These are phyloP conservation scores for Dione vanillae DNA, from an alignment of 2,888 invertebrate genomes.

Conservation along the genomic window DNA sequence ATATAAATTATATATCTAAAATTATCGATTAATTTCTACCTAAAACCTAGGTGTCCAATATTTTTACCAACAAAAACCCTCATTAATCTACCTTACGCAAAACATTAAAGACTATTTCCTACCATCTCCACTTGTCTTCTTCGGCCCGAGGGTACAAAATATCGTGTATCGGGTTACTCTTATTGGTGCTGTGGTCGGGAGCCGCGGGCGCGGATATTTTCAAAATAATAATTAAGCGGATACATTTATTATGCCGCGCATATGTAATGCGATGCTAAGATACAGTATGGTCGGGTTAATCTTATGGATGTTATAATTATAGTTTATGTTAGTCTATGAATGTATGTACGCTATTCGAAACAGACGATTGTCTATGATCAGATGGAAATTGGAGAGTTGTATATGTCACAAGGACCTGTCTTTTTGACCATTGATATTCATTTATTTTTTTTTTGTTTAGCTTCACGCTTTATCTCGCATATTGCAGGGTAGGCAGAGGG, in stretches of 20 bases:
- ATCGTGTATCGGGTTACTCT: constrained; percentile 43
- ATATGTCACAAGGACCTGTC: too few relatives aligned
- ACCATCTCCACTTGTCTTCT: constrained; percentile 44
- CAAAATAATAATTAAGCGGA: constrained; percentile 84
- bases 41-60: not conserved
- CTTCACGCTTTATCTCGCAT: too few relatives aligned
- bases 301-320: constrained; percentile 12
- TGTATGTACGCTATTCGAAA: too few relatives aligned
- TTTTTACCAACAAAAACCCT: not conserved
- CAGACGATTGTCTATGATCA: too few relatives aligned
- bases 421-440: too few relatives aligned
- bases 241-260: constrained; percentile 81
- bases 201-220: constrained; percentile 81
- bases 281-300: constrained; percentile 47
- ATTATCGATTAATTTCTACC: not conserved
- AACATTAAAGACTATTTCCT: constrained; percentile 39
- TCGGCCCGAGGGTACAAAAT: constrained; percentile 36
- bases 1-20: not conserved
- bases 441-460: too few relatives aligned
- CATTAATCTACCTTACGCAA: constrained; percentile 18
- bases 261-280: constrained; percentile 69
- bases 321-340: constrained; percentile 10
- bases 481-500: too few relatives aligned
- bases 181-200: constrained; percentile 48
- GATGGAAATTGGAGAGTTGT: too few relatives aligned